These are phyloP conservation scores for Pyrrhura leucotis DNA, from an alignment of 2,797 vertebrate genomes.

Conservation along the genomic window DNA sequence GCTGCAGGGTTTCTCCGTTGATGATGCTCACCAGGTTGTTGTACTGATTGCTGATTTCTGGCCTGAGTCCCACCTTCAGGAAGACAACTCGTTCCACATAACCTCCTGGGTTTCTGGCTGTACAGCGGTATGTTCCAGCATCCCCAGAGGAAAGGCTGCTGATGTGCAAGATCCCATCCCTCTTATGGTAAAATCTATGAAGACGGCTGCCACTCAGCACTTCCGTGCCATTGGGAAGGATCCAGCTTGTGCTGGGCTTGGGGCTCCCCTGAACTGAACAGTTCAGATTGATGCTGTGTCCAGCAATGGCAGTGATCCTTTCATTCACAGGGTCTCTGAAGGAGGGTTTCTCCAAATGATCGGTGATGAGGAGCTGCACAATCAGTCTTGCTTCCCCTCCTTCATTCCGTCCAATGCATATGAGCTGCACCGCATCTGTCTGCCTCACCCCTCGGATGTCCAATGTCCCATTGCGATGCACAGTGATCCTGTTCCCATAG, in stretches of 20 bases:
- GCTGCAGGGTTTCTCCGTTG: slow-evolving; percentile 84
- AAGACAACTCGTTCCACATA: slow-evolving; percentile 80
- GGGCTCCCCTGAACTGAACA: slow-evolving; percentile 82
- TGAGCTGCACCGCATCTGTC: slow-evolving; percentile 82
- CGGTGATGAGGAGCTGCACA: slow-evolving; percentile 83
- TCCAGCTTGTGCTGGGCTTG: slow-evolving; percentile 81
- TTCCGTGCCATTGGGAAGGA: slow-evolving; percentile 85
- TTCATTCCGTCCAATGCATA: slow-evolving; percentile 88
- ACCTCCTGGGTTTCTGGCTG: slow-evolving; percentile 79
- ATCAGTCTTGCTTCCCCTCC: slow-evolving; percentile 86
- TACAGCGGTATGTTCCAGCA: slow-evolving; percentile 87
- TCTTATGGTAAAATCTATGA: slow-evolving; percentile 82
- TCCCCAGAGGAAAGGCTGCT: slow-evolving; percentile 81
- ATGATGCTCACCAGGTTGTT: slow-evolving; percentile 82
- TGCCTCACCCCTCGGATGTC: slow-evolving; percentile 82
- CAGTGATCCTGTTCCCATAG: slow-evolving; percentile 83
- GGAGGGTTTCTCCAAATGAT: slow-evolving; percentile 73
- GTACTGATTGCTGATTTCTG: slow-evolving; percentile 80
- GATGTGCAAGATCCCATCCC: slow-evolving; percentile 85
- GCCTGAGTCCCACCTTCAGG: slow-evolving; percentile 81
- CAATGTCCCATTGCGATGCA: slow-evolving; percentile 89
- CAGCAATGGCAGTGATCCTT: slow-evolving; percentile 79
- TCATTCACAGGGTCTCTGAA: slow-evolving; percentile 76
- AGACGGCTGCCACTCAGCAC: slow-evolving; percentile 77
- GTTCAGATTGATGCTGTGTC: slow-evolving; percentile 85